Conservation (phyloP, 2,113 vertebrate genomes). For the Pristiophorus japonicus region DNA sequence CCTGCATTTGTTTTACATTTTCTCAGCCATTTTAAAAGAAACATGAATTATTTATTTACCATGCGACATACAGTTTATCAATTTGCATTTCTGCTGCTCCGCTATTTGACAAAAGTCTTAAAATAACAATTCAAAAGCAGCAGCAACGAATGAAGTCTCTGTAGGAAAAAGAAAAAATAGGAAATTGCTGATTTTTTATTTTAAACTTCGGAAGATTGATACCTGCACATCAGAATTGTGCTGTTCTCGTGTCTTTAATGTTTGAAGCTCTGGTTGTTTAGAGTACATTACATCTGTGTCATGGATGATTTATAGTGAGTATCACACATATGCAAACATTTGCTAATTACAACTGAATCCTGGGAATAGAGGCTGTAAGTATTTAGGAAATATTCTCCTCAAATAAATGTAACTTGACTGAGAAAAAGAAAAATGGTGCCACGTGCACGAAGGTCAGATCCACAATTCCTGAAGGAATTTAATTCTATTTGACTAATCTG, state of each 20-base stretch:
- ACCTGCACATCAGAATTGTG: background rate
- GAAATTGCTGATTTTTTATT: background rate
- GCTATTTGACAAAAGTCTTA: background rate
- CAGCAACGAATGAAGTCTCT: background rate
- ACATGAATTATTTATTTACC: background rate
- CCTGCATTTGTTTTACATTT: background rate
- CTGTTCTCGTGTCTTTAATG: background rate
- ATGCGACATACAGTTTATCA: background rate
- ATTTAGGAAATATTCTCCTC: background rate
- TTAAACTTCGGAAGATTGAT: background rate
- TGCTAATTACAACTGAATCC: conserved; percentile 1
- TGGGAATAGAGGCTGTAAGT: background rate
- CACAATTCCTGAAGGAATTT: conserved; percentile 7
- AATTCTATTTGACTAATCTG: background rate
- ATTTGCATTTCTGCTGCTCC: background rate
- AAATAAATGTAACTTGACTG: background rate
- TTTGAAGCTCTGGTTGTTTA: background rate
- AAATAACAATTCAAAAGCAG: background rate
- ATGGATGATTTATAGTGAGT: background rate
- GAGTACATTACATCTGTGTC: background rate
- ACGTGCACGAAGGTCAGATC: background rate
- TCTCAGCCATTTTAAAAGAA: background rate
- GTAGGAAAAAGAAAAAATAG: background rate
- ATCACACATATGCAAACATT: background rate
- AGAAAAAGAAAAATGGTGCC: background rate